Conservation (phyloP, 1,140 invertebrate species). For the Tetranychus cinnabarinus region DNA sequence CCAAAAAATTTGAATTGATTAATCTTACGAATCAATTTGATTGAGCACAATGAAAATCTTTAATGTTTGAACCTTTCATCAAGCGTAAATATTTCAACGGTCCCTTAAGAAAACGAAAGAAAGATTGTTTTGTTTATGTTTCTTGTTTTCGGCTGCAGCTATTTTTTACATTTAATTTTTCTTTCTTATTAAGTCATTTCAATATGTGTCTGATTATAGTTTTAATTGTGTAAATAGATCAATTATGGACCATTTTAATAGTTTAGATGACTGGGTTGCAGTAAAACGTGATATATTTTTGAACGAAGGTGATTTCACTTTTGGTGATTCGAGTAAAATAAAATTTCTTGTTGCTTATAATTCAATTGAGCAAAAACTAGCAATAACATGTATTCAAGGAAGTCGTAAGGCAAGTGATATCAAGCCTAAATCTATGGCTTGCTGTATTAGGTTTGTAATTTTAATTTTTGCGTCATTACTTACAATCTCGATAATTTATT, state of each 20-base stretch:
- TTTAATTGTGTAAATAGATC: no score
- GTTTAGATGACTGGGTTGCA: slow-evolving; percentile 11
- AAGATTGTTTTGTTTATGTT: no score
- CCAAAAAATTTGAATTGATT: no score
- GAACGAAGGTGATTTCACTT: not conserved
- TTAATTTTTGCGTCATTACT: not conserved
- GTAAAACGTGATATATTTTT: slow-evolving; percentile 8
- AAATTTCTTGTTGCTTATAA: slow-evolving; percentile 9
- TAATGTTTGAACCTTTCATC: no score
- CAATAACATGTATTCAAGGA: slow-evolving; percentile 8
- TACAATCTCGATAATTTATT: not conserved
- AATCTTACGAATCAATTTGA: no score
- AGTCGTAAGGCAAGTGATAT: slow-evolving; percentile 9
- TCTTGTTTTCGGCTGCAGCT: no score
- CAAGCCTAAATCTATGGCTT: slow-evolving; percentile 7
- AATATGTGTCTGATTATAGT: no score
- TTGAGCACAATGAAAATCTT: no score
- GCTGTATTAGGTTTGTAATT: not conserved
- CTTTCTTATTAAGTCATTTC: no score
- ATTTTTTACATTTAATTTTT: no score
- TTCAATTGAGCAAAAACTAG: slow-evolving; percentile 5
- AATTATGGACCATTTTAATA: not conserved
- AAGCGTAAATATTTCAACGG: no score
- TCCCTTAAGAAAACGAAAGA: no score
- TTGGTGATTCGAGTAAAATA: not conserved